Base-by-base conservation (phyloP, 2,797 vertebrate genomes). In the Hydrophis major region DNA sequence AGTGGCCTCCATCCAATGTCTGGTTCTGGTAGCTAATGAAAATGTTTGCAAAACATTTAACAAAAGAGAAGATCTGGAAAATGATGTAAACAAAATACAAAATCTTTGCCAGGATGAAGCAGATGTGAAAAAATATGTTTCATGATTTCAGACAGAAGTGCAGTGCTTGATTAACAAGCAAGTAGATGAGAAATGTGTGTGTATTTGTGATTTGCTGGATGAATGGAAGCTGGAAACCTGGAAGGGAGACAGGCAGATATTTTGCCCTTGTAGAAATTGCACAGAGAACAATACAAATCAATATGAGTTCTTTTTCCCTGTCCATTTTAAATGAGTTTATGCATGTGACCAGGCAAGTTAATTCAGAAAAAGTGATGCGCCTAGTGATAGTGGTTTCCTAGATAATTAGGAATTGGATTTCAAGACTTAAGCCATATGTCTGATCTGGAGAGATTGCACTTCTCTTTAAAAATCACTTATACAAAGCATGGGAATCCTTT, bases 1-100 rank as follows among this genome's bases (percentile, higher is more conserved):
- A 69, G 66, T 96, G 94, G 78, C 91, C 60, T 89, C 93, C 66
- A 90, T 20, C 60, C 32, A 37, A 53, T 63, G 16, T 90, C 59
- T 69, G 18, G 59, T 66, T 87, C 55, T 87, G 69, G 55, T 63
- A 18, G 83, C 74, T 56, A 88, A 66, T 69, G 86, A 89, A 20
- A 28, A 22, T 32, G 32, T 6, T 89, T 91, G 37, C 74, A 93
- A 92, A 37, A 56, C 94, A 63, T 94, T 90, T 93, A 87, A 89
- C 87, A 93, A 90, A 91, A 93, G 16, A 12, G 63, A 92, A 90
- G 1, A 6, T 59, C n/a, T 53, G 61, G 63, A 32, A 74, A 90
- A 90, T 88, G 53, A 42, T 57, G n/a, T 47, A 66, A 88, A 90
- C 22, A 69, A 37, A 89, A 25, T 56, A 60, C 83, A 66, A 92